Conservation (phyloP, 1,140 invertebrate genomes). For the Drosophila setifemur region DNA sequence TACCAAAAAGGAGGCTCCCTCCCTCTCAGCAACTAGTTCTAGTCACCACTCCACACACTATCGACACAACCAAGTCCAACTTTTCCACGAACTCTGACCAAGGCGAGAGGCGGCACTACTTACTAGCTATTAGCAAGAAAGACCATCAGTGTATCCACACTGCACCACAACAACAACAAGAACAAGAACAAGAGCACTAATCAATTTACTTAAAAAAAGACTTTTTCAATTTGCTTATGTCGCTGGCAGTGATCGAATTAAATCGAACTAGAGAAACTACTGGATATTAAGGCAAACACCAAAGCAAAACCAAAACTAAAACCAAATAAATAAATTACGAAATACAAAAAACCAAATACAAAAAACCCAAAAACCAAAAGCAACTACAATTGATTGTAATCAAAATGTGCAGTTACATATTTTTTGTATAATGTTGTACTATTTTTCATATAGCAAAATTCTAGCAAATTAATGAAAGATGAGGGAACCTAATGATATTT, state of each 20-base stretch:
- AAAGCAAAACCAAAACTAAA: constrained; percentile 33
- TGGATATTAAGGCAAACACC: constrained; percentile 68
- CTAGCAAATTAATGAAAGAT: constrained; percentile 19
- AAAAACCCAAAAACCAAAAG: not conserved
- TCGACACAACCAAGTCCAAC: constrained; percentile 37
- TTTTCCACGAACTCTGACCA: constrained; percentile 63
- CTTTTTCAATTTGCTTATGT: constrained; percentile 68
- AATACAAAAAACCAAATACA: not conserved
- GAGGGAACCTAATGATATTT: constrained; percentile 41
- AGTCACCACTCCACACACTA: constrained; percentile 35
- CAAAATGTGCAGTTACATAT: constrained; percentile 57
- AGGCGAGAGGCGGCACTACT: constrained; percentile 56
- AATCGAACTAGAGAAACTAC: constrained; percentile 15
- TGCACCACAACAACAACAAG: constrained; percentile 29
- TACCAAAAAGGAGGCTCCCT: constrained; percentile 13
- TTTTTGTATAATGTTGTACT: constrained; percentile 74
- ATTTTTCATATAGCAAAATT: constrained; percentile 69
- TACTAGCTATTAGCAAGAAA: constrained; percentile 55
- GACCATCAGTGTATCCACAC: constrained; percentile 58
- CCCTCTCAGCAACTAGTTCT: constrained; percentile 54
- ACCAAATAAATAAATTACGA: constrained; percentile 30
- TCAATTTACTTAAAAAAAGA: constrained; percentile 72
- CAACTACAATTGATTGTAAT: constrained; percentile 29
- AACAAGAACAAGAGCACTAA: constrained; percentile 33
- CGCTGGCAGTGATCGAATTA: constrained; percentile 48